These are phyloP conservation scores for Nasonia oneida DNA, from an alignment of 2,888 invertebrate genomes.

Conservation along the genomic window DNA sequence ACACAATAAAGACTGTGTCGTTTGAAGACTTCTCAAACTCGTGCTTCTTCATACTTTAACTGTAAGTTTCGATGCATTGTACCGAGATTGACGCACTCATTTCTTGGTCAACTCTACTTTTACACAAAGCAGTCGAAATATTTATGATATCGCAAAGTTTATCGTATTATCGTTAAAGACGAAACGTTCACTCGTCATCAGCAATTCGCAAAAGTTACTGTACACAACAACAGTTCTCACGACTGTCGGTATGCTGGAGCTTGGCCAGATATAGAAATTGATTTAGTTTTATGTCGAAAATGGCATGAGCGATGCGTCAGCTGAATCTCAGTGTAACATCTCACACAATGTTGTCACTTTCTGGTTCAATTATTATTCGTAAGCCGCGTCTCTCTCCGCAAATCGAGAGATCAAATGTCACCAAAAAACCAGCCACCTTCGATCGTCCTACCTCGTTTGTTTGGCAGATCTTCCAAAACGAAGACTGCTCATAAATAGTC, in stretches of 20 bases:
- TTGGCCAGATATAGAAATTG: conserved; percentile 56
- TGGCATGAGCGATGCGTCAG: conserved; percentile 44
- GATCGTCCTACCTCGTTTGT: conserved; percentile 15
- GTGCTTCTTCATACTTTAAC: conserved; percentile 45
- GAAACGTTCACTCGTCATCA: conserved; percentile 27
- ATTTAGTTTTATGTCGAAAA: conserved; percentile 23
- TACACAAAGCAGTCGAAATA: conserved; percentile 19
- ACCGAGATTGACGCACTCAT: conserved; percentile 16
- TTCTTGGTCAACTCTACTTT: background rate
- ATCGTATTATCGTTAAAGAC: conserved; percentile 37
- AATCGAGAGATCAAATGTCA: conserved; percentile 42
- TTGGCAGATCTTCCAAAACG: conserved; percentile 57
- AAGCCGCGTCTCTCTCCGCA: background rate
- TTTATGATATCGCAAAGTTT: conserved; percentile 4
- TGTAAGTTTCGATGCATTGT: conserved; percentile 41
- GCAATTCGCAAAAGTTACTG: conserved; percentile 45
- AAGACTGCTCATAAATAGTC: conserved; percentile 53
- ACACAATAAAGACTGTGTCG: conserved; percentile 53
- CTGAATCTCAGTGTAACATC: conserved; percentile 8
- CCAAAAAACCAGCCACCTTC: conserved; percentile 35
- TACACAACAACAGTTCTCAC: conserved; percentile 56
- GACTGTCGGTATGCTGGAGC: conserved; percentile 46
- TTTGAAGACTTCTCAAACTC: conserved; percentile 58
- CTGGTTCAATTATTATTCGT: conserved; percentile 12
- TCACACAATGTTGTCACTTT: background rate